Conservation (phyloP, 2,113 vertebrate genomes). For the Copsychus sechellarum region DNA sequence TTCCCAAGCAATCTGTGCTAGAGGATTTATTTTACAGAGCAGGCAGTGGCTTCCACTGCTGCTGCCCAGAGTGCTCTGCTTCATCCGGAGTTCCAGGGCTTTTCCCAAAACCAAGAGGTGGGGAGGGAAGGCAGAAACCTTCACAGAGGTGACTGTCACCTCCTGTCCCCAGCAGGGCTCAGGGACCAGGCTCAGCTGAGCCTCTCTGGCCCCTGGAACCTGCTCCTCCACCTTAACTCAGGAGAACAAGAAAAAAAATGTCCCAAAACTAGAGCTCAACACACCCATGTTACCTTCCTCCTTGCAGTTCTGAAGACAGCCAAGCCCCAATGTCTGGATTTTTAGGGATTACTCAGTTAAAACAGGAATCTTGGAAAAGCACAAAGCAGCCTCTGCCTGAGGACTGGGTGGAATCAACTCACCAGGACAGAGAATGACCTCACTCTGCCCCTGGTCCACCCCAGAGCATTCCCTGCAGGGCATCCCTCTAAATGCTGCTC, state of each 20-base stretch:
- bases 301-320: background rate
- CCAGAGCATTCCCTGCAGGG: background rate
- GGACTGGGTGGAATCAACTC: rapidly evolving
- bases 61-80: background rate
- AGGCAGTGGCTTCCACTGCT: background rate
- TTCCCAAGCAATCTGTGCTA: rapidly evolving
- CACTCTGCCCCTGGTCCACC: rapidly evolving
- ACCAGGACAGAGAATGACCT: rapidly evolving
- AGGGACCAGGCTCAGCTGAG: background rate
- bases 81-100: rapidly evolving
- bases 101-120: background rate
- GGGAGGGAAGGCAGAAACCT: background rate
- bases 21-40: background rate
- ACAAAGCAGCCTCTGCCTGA: background rate
- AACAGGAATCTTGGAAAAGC: background rate
- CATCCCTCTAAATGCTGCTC: background rate
- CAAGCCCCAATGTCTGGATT: rapidly evolving
- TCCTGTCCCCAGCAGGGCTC: background rate
- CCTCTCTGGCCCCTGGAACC: background rate
- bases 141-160: rapidly evolving
- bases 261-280: rapidly evolving
- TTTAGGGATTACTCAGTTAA: background rate
- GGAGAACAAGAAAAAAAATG: rapidly evolving
- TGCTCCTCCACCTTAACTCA: background rate
- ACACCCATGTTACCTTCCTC: background rate